Evolutionary conservation across 2,797 vertebrate genomes (phyloP), one percentile per base, ranked within the genome.

Genomic region (Scarus forsteni): DNA sequence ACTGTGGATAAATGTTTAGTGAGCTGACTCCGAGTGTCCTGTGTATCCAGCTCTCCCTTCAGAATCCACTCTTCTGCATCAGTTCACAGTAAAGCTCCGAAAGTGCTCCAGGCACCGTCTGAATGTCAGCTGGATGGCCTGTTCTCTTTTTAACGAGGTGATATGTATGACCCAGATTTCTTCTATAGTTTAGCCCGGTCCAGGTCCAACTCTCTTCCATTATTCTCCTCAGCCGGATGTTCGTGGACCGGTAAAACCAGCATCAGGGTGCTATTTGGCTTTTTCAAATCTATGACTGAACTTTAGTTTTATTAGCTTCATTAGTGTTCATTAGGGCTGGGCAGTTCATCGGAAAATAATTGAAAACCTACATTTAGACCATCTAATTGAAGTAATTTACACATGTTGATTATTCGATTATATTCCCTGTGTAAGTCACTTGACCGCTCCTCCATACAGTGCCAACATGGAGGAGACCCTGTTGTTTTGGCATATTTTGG

Each of bases 101-200:
- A 27, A 71, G 53, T 36, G 86, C 89, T 77, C 9, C 55, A 58
- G 85, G 90, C 90, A 1, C 49, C 73, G 80, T 89, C 89, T 89
- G 85, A 92, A 91, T 92, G 88, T 91, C 90, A 90, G 77, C 74
- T 88, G 86, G 80, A 88, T 82, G 75, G 87, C 80, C 77, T 61
- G 83, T 85, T 83, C 84, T 80, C 73, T 61, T 88, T 89, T 87
- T 90, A 89, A 88, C 50, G 68, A 86, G 81, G 81, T 87, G 82
- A 89, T 85, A 86, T 80, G 77, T 83, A 77, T 81, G 83, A 89
- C 89, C 88, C 80, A 88, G 76, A 86, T 89, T 84, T 80, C 45
- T 53, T 75, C 78, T 51, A 62, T 77, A 73, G 70, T 86, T 85
- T 68, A 66, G 63, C 34, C 62, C 66, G 50, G 77, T 79, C 62